Evolutionary conservation across 2,113 vertebrate genomes (phyloP).

Genomic region (Numenius arquata): DNA sequence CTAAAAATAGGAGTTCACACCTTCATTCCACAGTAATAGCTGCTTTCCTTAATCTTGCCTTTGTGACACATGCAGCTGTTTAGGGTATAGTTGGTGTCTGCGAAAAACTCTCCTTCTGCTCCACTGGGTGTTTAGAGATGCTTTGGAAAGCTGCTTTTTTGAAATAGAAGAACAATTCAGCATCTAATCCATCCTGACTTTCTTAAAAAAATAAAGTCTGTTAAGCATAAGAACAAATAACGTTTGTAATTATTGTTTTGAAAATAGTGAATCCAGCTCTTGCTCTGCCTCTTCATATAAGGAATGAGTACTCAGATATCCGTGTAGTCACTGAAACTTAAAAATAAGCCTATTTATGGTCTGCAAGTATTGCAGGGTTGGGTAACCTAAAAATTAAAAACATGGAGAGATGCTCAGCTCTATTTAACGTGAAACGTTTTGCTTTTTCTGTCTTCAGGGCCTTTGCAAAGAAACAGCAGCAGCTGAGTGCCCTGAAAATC

Average conservation of each 20-base stretch:
- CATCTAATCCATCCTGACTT: neutral
- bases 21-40: neutral
- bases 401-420: neutral
- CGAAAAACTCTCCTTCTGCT: neutral
- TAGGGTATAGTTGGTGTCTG: neutral
- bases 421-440: neutral
- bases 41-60: neutral
- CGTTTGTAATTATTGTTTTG: neutral
- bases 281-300: neutral
- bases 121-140: neutral
- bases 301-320: neutral
- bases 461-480: slow-evolving; percentile 97
- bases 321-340: neutral
- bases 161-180: neutral
- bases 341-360: neutral
- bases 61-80: neutral
- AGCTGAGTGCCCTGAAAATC: slow-evolving; percentile 94
- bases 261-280: neutral
- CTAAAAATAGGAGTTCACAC: neutral
- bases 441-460: slow-evolving; percentile 74
- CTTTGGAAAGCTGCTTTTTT: neutral
- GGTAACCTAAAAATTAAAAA: neutral
- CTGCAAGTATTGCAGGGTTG: neutral
- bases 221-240: neutral
- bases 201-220: too few species aligned